phyloP scores from a whole-genome alignment of 2,888 invertebrate species.

The Eupithecia insigniata region DNA sequence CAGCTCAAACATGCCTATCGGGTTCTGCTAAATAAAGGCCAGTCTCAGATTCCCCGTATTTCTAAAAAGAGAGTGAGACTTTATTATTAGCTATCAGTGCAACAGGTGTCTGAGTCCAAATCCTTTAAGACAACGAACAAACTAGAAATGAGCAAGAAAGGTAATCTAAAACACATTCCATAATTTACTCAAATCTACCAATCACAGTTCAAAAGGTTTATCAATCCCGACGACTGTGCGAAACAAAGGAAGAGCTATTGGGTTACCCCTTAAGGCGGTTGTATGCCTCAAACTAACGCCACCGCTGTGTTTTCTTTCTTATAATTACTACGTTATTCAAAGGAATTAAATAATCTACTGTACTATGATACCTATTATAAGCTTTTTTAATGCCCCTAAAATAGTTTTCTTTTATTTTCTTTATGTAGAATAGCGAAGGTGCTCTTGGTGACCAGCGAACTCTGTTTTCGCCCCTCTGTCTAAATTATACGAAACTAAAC shows the following conservation, averaged over 20 bases:
- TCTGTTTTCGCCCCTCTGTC: too few relatives aligned
- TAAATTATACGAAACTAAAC: too few relatives aligned
- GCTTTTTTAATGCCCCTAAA: too few relatives aligned
- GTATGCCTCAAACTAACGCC: too few relatives aligned
- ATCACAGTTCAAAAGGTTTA: background rate
- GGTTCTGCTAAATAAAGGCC: slow-evolving; percentile 12
- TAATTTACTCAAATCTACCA: background rate
- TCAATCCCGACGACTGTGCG: background rate
- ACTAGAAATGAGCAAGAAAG: background rate
- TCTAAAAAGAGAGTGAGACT: slow-evolving; percentile 8
- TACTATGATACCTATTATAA: too few relatives aligned
- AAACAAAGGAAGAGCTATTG: background rate
- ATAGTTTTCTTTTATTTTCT: too few relatives aligned
- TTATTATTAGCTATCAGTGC: slow-evolving; percentile 21
- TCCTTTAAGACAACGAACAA: background rate
- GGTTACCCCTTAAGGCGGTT: too few relatives aligned
- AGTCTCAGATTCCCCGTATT: slow-evolving; percentile 15
- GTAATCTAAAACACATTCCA: background rate
- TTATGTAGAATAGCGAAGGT: too few relatives aligned
- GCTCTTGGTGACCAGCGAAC: too few relatives aligned
- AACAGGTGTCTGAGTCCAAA: slow-evolving; percentile 22
- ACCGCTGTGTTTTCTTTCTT: too few relatives aligned
- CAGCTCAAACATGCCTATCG: slow-evolving; percentile 11
- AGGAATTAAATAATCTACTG: too few relatives aligned
- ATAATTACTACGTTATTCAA: too few relatives aligned